These are phyloP conservation scores for Coptodon rendalli DNA, from an alignment of 2,113 vertebrate species.

Conservation along the genomic window DNA sequence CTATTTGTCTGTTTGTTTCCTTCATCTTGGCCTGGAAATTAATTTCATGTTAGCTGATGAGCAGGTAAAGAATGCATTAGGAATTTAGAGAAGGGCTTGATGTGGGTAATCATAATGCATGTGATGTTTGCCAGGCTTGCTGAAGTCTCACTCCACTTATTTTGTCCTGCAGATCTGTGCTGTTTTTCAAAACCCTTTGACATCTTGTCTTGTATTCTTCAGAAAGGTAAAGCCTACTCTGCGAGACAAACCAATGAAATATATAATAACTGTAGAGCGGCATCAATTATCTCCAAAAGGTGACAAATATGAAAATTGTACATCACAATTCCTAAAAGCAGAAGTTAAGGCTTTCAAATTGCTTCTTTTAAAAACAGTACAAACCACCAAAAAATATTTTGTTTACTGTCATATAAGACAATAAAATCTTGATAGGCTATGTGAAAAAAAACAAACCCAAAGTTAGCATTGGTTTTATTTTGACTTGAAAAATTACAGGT, in stretches of 20 bases:
- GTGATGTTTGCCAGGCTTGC: neutral
- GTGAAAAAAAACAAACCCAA: neutral
- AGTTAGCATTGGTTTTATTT: neutral
- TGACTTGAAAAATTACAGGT: neutral
- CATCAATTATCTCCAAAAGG: neutral
- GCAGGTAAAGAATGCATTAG: slow-evolving; percentile 27
- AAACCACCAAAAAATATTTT: neutral
- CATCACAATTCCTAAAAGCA: neutral
- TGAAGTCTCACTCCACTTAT: neutral
- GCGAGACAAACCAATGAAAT: neutral
- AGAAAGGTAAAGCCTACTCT: neutral
- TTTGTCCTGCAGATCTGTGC: neutral
- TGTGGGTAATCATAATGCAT: slow-evolving; percentile 7
- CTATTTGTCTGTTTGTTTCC: neutral
- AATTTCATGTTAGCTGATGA: slow-evolving; percentile 22
- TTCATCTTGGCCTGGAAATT: slow-evolving; percentile 26
- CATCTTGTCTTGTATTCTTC: neutral
- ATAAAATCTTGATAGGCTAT: neutral
- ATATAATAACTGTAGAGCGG: neutral
- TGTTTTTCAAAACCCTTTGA: neutral
- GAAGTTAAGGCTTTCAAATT: neutral
- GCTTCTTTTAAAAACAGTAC: neutral
- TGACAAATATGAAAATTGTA: neutral
- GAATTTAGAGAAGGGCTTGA: slow-evolving; percentile 31
- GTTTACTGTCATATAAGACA: neutral